These are phyloP conservation scores for Hofmannophila pseudospretella DNA, from an alignment of 2,888 invertebrate genomes.

Conservation along the genomic window DNA sequence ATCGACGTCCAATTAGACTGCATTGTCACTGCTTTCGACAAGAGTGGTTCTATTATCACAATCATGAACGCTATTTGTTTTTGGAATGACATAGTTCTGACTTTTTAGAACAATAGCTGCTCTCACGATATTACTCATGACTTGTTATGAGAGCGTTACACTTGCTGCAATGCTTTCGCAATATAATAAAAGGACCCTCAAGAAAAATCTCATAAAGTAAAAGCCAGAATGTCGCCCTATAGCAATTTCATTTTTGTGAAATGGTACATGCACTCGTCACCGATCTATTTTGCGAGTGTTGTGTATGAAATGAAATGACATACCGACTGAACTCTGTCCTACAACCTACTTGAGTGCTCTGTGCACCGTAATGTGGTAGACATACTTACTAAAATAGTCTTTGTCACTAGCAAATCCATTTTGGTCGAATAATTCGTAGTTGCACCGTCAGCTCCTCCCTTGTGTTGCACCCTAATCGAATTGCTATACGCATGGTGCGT, in stretches of 20 bases:
- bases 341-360: background rate
- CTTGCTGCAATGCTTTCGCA: conserved; percentile 17
- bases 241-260: conserved; percentile 73
- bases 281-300: conserved; percentile 72
- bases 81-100: conserved; percentile 27
- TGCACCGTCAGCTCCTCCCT: conserved; percentile 69
- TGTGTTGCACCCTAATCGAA: conserved; percentile 75
- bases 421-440: conserved; percentile 31
- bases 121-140: conserved; percentile 17
- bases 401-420: conserved; percentile 20
- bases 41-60: conserved; percentile 10
- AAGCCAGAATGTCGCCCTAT: conserved; percentile 53
- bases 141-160: conserved; percentile 12
- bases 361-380: conserved; percentile 17
- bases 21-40: conserved; percentile 28
- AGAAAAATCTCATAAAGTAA: conserved; percentile 49
- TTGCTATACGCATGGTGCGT: conserved; percentile 69
- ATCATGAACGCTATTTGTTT: conserved; percentile 22
- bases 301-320: conserved; percentile 73
- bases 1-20: conserved; percentile 41
- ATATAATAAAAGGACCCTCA: conserved; percentile 32
- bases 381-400: background rate
- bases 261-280: conserved; percentile 65
- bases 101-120: conserved; percentile 27
- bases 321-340: conserved; percentile 32